A percentile compares a stretch with the other conserved stretches of the same genome.
Evolutionary conservation across 2,113 vertebrate genomes (phyloP).

Genomic region (Chelonoidis abingdonii): DNA sequence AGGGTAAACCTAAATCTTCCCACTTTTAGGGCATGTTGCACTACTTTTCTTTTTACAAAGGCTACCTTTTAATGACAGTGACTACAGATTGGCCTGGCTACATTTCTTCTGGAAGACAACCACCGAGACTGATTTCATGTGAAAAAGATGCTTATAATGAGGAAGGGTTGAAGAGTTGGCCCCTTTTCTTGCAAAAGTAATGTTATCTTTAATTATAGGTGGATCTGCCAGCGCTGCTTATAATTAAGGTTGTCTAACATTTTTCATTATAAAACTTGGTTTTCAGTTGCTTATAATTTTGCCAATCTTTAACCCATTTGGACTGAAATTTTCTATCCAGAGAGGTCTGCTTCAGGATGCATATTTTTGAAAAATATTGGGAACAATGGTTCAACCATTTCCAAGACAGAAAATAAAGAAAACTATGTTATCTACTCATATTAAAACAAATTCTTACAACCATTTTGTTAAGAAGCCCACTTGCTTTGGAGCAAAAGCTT

Average conservation of each 20-base stretch:
- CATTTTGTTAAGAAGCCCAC: neutral
- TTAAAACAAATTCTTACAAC: neutral
- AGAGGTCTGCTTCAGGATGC: neutral
- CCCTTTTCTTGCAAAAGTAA: neutral
- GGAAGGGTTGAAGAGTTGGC: neutral
- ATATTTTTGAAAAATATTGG: neutral
- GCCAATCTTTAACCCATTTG: neutral
- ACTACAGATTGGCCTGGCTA: neutral
- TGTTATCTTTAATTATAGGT: neutral
- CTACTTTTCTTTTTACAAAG: neutral
- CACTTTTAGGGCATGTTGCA: neutral
- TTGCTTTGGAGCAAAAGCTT: slow-evolving; percentile 17
- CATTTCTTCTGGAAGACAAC: neutral
- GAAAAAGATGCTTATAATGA: neutral
- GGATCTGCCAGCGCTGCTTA: neutral
- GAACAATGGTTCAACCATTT: neutral
- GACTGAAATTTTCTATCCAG: neutral
- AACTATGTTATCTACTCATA: neutral
- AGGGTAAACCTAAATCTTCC: neutral
- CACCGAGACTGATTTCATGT: neutral
- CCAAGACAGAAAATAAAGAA: neutral
- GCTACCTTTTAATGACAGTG: neutral
- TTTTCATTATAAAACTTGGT: neutral
- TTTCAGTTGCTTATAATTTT: neutral
- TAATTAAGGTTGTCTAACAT: neutral